These are phyloP conservation scores for Agrypnia vestita DNA, from an alignment of 1,140 invertebrate species.

Conservation along the genomic window DNA sequence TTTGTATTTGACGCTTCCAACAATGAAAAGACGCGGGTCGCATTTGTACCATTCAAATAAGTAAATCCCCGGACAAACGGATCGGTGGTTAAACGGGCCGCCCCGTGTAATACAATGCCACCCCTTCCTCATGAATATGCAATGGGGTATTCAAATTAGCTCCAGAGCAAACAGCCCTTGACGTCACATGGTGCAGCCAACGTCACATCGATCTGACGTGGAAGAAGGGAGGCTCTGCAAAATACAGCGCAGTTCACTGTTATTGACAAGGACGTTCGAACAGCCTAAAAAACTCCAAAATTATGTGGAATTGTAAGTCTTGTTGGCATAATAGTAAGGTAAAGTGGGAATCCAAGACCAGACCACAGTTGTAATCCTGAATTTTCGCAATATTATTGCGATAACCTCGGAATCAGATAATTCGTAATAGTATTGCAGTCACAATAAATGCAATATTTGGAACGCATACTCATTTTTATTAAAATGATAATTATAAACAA, in stretches of 20 bases:
- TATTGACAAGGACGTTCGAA: too few relatives aligned
- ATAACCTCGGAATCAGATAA: too few relatives aligned
- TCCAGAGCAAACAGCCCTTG: constrained; percentile 50
- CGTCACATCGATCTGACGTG: neutral
- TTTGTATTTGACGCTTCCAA: constrained; percentile 56
- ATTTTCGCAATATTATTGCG: too few relatives aligned
- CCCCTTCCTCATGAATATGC: constrained; percentile 58
- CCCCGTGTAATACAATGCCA: constrained; percentile 40
- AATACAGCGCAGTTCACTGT: neutral
- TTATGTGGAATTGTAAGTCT: too few relatives aligned
- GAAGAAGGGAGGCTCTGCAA: neutral
- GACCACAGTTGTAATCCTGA: too few relatives aligned
- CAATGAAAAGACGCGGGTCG: constrained; percentile 41
- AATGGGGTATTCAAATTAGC: constrained; percentile 56
- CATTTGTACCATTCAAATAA: constrained; percentile 39
- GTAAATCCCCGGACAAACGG: constrained; percentile 23
- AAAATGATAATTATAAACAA: too few relatives aligned
- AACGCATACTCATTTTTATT: too few relatives aligned
- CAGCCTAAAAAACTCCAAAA: too few relatives aligned
- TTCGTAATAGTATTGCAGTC: too few relatives aligned
- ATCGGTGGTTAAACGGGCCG: constrained; percentile 30
- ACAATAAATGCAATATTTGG: too few relatives aligned
- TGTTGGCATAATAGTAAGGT: too few relatives aligned
- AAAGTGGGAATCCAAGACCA: too few relatives aligned
- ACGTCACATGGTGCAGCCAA: constrained; percentile 27